Evolutionary conservation across 2,797 vertebrate genomes (phyloP).

Genomic region (Acanthornis magna): DNA sequence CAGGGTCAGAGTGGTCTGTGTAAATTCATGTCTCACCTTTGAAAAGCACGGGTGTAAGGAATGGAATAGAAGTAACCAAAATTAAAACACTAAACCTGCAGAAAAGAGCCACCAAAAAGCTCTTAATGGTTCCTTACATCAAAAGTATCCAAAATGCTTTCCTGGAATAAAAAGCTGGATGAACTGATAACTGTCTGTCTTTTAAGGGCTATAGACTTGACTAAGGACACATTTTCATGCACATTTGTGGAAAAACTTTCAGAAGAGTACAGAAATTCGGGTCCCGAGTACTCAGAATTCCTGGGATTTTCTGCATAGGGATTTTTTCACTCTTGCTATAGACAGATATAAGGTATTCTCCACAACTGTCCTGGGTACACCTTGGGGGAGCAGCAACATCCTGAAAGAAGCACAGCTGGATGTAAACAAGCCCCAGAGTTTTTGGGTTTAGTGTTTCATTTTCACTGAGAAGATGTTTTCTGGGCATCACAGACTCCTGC

Average conservation of each 20-base stretch:
- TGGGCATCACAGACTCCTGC: neutral
- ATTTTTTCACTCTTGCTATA: neutral
- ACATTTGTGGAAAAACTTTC: neutral
- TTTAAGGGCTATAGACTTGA: neutral
- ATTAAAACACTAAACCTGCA: neutral
- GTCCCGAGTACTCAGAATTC: neutral
- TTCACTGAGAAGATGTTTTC: conserved; percentile 22
- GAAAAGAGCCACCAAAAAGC: neutral
- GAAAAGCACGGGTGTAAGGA: neutral
- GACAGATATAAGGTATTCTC: neutral
- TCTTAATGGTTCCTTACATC: neutral
- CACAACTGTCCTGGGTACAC: neutral
- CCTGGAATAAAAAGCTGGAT: neutral
- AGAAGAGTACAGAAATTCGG: neutral
- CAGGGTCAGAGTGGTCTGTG: neutral
- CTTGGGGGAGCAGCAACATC: neutral
- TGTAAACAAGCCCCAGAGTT: neutral
- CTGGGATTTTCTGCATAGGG: neutral
- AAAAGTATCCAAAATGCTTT: neutral
- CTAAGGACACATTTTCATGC: neutral
- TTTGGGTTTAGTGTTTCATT: neutral
- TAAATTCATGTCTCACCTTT: neutral
- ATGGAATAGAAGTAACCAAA: neutral
- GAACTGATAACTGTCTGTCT: neutral
- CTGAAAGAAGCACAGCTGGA: neutral